These are phyloP conservation scores for Eubucco bourcierii DNA, from an alignment of 2,113 vertebrate genomes.

Conservation along the genomic window DNA sequence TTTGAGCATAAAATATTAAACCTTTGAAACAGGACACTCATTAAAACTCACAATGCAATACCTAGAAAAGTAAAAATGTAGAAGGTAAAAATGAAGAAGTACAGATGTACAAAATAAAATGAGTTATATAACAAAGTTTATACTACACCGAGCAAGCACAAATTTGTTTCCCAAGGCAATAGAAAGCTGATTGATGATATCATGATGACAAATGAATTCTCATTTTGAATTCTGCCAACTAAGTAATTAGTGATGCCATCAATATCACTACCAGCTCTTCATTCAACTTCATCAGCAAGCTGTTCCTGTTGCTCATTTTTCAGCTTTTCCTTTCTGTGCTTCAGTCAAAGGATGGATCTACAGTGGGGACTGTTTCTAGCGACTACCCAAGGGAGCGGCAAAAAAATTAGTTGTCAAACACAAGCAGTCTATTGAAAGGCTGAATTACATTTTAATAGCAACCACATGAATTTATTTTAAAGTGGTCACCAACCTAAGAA, in stretches of 20 bases:
- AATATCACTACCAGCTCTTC: constrained; percentile 61
- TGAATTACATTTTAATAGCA: constrained; percentile 33
- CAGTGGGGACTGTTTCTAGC: background rate
- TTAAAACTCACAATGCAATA: background rate
- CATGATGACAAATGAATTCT: constrained; percentile 65
- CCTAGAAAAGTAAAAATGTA: background rate
- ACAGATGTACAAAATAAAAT: background rate
- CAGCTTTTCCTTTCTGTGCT: constrained; percentile 12
- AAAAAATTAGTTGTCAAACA: constrained; percentile 45
- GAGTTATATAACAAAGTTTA: background rate
- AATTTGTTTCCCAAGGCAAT: constrained; percentile 21
- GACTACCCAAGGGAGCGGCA: constrained; percentile 8
- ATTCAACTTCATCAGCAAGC: constrained; percentile 62
- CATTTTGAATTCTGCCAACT: constrained; percentile 69
- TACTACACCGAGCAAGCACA: background rate
- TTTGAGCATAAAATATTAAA: background rate
- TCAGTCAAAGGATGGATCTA: constrained; percentile 18
- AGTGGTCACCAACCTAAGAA: background rate
- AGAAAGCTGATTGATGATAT: constrained; percentile 61
- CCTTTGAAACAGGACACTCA: background rate
- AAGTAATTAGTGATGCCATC: constrained; percentile 71
- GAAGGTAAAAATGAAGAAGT: background rate
- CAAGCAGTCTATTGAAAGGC: constrained; percentile 4
- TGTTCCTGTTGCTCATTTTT: constrained; percentile 50
- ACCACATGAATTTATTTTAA: background rate